Evolutionary conservation across 2,113 vertebrate species (phyloP).

Genomic region (Mesembrinibis cayennensis): DNA sequence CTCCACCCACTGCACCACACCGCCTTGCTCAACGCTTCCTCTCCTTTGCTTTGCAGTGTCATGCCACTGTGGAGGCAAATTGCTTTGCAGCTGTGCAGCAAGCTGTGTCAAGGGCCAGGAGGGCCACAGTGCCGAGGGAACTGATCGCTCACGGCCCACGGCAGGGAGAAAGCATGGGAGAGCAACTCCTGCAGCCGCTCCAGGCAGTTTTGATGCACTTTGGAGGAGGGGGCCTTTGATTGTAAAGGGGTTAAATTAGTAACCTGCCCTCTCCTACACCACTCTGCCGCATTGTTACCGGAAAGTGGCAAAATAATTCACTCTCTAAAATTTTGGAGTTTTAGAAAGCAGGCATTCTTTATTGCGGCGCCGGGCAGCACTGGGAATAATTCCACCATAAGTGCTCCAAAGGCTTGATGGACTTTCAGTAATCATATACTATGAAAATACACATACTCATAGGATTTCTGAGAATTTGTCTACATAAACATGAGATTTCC

Average conservation of each 20-base stretch:
- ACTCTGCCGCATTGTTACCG: too few species aligned
- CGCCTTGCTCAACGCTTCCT: not conserved
- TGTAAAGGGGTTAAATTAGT: not conserved
- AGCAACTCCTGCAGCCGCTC: not conserved
- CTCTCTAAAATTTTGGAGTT: too few species aligned
- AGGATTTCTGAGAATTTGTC: too few species aligned
- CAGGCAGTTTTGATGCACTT: not conserved
- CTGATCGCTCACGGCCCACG: fast-evolving
- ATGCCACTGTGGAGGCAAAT: not conserved
- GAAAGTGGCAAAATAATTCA: too few species aligned
- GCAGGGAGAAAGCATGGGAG: not conserved
- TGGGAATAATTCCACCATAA: too few species aligned
- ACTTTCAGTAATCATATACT: too few species aligned
- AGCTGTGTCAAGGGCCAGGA: not conserved
- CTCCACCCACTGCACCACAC: fast-evolving
- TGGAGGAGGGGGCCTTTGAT: not conserved
- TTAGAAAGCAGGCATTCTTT: too few species aligned
- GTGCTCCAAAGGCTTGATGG: too few species aligned
- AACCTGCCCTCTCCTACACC: not conserved
- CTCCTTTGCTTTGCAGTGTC: not conserved
- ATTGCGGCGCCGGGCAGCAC: too few species aligned
- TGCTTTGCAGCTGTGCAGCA: not conserved
- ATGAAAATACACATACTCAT: too few species aligned
- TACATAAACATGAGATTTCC: too few species aligned
- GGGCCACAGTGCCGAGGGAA: not conserved